These are phyloP conservation scores for Suncus etruscus DNA, from an alignment of 2,113 vertebrate genomes.

Conservation along the genomic window DNA sequence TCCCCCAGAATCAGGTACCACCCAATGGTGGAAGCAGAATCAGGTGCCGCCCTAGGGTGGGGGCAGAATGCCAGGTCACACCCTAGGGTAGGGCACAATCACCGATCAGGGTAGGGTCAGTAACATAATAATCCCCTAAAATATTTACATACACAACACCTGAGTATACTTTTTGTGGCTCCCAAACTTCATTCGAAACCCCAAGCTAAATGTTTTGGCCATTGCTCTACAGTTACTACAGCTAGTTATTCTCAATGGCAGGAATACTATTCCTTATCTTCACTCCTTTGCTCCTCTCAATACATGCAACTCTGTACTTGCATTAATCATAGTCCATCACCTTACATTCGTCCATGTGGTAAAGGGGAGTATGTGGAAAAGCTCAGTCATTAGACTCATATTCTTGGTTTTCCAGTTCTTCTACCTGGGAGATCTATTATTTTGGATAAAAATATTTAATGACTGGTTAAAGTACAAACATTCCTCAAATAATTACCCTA, in stretches of 20 bases:
- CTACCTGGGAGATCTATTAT: background rate
- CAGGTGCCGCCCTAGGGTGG: too few species aligned
- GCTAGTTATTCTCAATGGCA: background rate
- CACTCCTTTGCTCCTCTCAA: background rate
- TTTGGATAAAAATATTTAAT: slow-evolving; percentile 2
- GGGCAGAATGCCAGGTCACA: too few species aligned
- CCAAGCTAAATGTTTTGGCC: background rate
- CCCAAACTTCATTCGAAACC: too few species aligned
- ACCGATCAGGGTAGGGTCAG: too few species aligned
- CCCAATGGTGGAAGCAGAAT: too few species aligned
- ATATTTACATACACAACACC: too few species aligned
- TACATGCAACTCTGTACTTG: background rate
- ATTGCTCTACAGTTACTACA: background rate
- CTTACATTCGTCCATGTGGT: background rate
- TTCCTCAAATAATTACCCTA: background rate
- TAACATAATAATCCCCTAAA: too few species aligned
- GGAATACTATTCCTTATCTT: background rate
- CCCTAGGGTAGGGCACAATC: too few species aligned
- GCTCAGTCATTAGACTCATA: background rate
- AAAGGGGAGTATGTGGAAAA: background rate
- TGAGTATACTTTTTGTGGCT: too few species aligned
- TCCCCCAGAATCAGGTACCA: too few species aligned
- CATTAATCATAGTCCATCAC: too few species aligned
- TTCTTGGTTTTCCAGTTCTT: background rate
- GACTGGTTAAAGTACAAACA: slow-evolving; percentile 5